Evolutionary conservation across 2,797 vertebrate species (phyloP).

Genomic region (Kryptopterus vitreolus): DNA sequence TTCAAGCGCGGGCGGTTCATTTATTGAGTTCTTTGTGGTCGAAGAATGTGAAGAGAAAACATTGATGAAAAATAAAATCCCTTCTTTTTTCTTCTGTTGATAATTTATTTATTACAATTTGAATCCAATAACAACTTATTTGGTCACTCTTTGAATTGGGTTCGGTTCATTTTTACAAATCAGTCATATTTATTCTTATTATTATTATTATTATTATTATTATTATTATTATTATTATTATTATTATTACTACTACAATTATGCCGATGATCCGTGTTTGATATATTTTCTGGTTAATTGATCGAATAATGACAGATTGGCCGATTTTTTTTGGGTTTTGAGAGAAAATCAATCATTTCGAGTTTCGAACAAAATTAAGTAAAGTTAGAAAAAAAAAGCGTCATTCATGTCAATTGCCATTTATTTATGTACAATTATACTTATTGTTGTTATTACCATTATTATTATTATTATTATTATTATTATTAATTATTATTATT

Average conservation of each 20-base stretch:
- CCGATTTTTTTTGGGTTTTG: background rate
- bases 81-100: background rate
- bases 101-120: background rate
- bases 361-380: background rate
- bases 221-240: background rate
- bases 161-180: background rate
- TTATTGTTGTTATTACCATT: background rate
- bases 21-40: background rate
- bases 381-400: too few relatives aligned
- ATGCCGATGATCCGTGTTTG: too few relatives aligned
- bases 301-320: conserved; percentile 10
- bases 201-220: background rate
- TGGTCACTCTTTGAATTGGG: background rate
- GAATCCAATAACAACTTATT: too few relatives aligned
- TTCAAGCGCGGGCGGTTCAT: background rate
- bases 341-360: background rate
- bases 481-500: conserved; percentile 5
- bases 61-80: background rate
- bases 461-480: conserved; percentile 7
- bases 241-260: too few relatives aligned
- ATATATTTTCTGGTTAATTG: background rate
- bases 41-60: background rate
- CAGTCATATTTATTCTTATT: too few relatives aligned
- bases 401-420: too few relatives aligned
- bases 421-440: background rate